Percentiles rank a stretch among this genome's conserved stretches.
Conservation (phyloP, 2,888 invertebrate genomes). For the Steinernema carpocapsae region DNA sequence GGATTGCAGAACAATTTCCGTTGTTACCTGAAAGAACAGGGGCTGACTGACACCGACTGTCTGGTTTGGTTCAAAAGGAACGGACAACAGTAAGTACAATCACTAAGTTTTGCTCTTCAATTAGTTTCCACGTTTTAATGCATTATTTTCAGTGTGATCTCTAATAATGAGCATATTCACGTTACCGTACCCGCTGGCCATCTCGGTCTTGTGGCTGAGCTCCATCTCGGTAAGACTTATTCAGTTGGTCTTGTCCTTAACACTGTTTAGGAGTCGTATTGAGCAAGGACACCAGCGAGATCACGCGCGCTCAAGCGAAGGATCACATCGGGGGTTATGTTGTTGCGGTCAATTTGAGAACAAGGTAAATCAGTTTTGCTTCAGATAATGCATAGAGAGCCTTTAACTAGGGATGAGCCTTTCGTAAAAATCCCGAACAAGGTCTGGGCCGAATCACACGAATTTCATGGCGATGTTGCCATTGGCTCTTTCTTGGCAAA, state of each 20-base stretch:
- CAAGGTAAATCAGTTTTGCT: neutral
- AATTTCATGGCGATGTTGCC: constrained; percentile 40
- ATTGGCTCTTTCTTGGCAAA: constrained; percentile 37
- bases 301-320: constrained; percentile 37
- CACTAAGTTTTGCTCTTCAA: neutral
- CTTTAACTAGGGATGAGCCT: constrained; percentile 33
- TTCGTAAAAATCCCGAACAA: neutral
- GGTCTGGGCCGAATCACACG: constrained; percentile 38
- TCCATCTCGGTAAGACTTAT: constrained; percentile 36
- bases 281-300: constrained; percentile 33
- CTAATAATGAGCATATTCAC: constrained; percentile 34
- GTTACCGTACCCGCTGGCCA: constrained; percentile 43
- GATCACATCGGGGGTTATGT: constrained; percentile 42
- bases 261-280: constrained; percentile 38
- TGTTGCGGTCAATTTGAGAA: constrained; percentile 31
- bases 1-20: constrained; percentile 38
- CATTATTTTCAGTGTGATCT: neutral
- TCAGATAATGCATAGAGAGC: neutral
- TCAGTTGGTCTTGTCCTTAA: neutral
- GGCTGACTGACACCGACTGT: neutral
- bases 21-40: constrained; percentile 9
- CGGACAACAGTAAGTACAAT: constrained; percentile 15
- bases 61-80: constrained; percentile 16
- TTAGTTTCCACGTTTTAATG: neutral
- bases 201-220: constrained; percentile 40